Base-by-base conservation (phyloP, 1,140 invertebrate genomes). In the Atta cephalotes region DNA sequence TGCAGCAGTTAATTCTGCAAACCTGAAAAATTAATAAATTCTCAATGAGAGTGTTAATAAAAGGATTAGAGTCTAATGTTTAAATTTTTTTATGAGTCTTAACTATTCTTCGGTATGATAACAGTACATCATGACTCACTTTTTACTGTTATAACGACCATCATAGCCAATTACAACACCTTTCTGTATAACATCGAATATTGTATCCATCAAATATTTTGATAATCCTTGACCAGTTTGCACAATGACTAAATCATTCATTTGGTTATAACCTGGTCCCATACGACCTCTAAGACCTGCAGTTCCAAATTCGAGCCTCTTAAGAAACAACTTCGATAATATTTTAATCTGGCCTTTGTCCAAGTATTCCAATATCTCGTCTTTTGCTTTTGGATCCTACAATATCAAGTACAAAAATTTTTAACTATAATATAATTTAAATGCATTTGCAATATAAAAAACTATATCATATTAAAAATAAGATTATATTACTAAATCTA, bases 211-310 rank as follows among this genome's bases (percentile, higher is more conserved):
- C 39, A 99, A 92, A 95, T 99, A 98, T 77, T 97, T 96, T 53
- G 97, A 96, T 66, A 99, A 94, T 6, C 99, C 99, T 96, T 99
- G 99, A 5, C 97, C 97, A 25, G 99, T 98, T 96, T 99, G 99
- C 68, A 99, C 97, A 45, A 99, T 97, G 0, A 99, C 99, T 39
- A 99, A 96, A 95, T 99, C 99, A 95, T 99, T 99, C 98, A 99
- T 99, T 79, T 97, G 97, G 90, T 96, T 96, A 93, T 98, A 99
- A 0, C 99, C 99, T 58, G 98, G 97, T 21, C 97, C 98, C 99
- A 99, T 99, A 86, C 96, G 95, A 0, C 98, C 98, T 85, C 99
- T 96, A 9, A 99, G 95, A 2, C 99, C 98, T 2, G 98, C 98
- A 6, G 98, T 99, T 31, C 98, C 98, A 95, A 99, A 99, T 91